These are phyloP conservation scores for Heliocidaris erythrogramma DNA, from an alignment of 35 echinoderm and acorn worm species.

Conservation along the genomic window DNA sequence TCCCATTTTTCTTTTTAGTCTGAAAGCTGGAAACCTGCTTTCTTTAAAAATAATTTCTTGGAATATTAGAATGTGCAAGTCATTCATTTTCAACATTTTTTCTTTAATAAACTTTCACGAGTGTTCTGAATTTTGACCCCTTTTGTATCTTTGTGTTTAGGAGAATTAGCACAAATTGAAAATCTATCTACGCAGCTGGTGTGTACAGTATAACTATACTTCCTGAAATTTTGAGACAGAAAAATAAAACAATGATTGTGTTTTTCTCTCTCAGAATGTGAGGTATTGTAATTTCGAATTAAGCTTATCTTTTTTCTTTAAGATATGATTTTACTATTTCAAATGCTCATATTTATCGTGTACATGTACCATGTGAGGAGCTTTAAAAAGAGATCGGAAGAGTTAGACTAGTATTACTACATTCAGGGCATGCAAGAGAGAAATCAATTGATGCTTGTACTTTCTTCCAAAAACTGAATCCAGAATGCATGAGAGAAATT, in stretches of 20 bases:
- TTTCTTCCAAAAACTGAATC: constrained; percentile 12
- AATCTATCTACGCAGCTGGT: neutral
- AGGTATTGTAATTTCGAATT: neutral
- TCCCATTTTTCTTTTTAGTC: no score
- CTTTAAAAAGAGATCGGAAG: neutral
- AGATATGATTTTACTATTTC: neutral
- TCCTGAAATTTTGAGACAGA: constrained; percentile 1
- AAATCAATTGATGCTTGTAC: neutral
- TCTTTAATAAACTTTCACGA: neutral
- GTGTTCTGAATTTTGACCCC: neutral
- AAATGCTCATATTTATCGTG: neutral
- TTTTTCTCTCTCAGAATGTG: neutral
- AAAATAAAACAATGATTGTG: neutral
- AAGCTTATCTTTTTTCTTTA: neutral
- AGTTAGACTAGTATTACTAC: neutral
- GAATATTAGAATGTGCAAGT: neutral
- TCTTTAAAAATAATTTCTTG: neutral
- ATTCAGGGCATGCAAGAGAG: neutral
- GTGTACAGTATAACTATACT: neutral
- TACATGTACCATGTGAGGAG: neutral
- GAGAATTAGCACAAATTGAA: neutral
- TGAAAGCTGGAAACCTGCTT: neutral
- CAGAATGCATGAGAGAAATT: neutral
- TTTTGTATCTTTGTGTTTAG: neutral
- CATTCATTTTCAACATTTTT: no score